These are phyloP conservation scores for Tenodera sinensis DNA, from an alignment of 2,888 invertebrate genomes.

Conservation along the genomic window DNA sequence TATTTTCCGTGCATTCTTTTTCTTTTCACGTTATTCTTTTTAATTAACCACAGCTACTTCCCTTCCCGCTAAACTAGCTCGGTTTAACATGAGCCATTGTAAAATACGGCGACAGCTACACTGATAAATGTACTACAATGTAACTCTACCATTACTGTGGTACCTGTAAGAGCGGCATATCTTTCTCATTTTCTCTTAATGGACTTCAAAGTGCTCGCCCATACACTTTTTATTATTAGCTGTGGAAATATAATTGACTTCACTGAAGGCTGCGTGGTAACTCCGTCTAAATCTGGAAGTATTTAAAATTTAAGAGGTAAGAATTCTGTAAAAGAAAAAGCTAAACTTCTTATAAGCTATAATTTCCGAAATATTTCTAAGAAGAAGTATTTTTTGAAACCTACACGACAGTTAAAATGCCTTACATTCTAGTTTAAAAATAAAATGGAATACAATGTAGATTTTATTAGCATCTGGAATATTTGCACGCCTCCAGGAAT, in stretches of 20 bases:
- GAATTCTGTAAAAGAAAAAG: background rate
- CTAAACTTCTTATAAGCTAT: background rate
- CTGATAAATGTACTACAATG: background rate
- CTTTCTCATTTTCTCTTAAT: background rate
- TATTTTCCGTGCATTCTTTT: background rate
- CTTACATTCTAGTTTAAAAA: background rate
- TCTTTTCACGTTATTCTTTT: background rate
- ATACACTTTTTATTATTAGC: background rate
- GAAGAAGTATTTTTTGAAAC: background rate
- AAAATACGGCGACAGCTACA: background rate
- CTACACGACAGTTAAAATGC: background rate
- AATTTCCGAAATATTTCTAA: background rate
- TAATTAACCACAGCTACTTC: background rate
- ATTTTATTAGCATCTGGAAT: constrained; percentile 3
- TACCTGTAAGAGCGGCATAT: background rate
- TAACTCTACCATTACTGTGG: background rate
- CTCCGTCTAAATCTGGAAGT: background rate
- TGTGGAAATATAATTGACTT: background rate
- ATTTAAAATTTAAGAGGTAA: background rate
- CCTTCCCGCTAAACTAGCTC: background rate
- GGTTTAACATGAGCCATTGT: background rate
- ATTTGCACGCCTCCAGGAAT: background rate
- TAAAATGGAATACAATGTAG: background rate
- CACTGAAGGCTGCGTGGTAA: background rate
- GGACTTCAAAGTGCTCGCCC: background rate